Percentiles rank a stretch among this genome's conserved stretches.
Evolutionary conservation across 2,888 invertebrate genomes (phyloP).

Genomic region (Cordilura impudica): DNA sequence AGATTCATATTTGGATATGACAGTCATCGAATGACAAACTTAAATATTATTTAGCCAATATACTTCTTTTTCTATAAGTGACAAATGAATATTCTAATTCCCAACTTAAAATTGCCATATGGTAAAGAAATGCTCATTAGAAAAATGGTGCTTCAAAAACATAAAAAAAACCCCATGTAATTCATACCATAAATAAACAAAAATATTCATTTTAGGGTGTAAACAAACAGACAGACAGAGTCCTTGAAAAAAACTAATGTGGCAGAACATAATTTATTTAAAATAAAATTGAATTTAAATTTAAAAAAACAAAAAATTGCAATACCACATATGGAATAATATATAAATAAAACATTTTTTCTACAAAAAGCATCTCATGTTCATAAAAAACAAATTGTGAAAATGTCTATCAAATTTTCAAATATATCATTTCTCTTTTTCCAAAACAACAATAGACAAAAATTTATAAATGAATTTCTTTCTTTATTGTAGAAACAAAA

Average conservation of each 20-base stretch:
- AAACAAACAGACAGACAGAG: slow-evolving; percentile 16
- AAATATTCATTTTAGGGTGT: slow-evolving; percentile 34
- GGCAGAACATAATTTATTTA: slow-evolving; percentile 28
- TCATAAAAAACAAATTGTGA: slow-evolving; percentile 4
- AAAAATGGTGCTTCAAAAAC: slow-evolving; percentile 48
- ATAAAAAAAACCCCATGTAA: slow-evolving; percentile 17
- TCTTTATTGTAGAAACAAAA: not conserved
- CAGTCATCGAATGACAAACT: too few species aligned
- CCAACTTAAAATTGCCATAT: slow-evolving; percentile 47
- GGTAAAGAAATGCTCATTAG: slow-evolving; percentile 4
- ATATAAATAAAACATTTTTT: not conserved
- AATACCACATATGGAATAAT: too few species aligned
- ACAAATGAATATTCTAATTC: slow-evolving; percentile 49
- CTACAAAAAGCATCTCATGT: not conserved
- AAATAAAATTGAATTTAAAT: not conserved
- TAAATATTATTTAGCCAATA: too few species aligned
- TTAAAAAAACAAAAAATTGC: not conserved
- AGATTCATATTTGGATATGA: too few species aligned
- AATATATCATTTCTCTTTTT: slow-evolving; percentile 49
- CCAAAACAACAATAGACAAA: slow-evolving; percentile 39
- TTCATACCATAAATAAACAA: slow-evolving; percentile 27
- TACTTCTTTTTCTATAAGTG: too few species aligned
- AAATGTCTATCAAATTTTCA: slow-evolving; percentile 15
- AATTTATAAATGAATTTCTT: slow-evolving; percentile 39
- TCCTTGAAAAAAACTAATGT: slow-evolving; percentile 36